phyloP scores from a whole-genome alignment of 2,797 vertebrate species.

The Poeciliopsis paucimaculata region DNA sequence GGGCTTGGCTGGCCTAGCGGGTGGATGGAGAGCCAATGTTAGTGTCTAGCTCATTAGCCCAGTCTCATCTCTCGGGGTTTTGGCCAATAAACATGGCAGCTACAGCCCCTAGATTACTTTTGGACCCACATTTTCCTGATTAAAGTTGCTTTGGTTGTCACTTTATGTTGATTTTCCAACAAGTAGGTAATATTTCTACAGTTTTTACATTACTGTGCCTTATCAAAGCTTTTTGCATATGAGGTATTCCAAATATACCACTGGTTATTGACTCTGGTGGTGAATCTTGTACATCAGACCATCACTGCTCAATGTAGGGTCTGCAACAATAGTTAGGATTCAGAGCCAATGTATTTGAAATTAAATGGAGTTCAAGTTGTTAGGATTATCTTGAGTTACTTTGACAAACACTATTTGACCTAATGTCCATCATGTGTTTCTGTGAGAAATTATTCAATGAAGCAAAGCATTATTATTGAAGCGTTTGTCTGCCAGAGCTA shows the following conservation, averaged over 20 bases:
- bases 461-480: background rate
- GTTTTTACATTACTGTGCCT: slow-evolving; percentile 17
- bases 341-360: background rate
- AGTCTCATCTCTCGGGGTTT: slow-evolving; percentile 81
- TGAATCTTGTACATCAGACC: slow-evolving; percentile 1
- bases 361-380: background rate
- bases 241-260: slow-evolving; percentile 26
- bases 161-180: slow-evolving; percentile 62
- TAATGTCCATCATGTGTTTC: background rate
- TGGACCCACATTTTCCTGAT: slow-evolving; percentile 61
- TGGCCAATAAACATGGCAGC: slow-evolving; percentile 87
- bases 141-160: slow-evolving; percentile 77
- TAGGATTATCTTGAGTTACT: background rate
- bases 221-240: slow-evolving; percentile 17
- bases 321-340: background rate
- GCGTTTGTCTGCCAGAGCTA: background rate
- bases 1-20: slow-evolving; percentile 65
- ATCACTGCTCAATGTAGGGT: background rate
- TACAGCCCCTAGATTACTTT: slow-evolving; percentile 87
- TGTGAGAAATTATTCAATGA: background rate
- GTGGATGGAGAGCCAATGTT: slow-evolving; percentile 66
- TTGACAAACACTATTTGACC: background rate
- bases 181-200: slow-evolving; percentile 39
- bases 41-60: slow-evolving; percentile 77
- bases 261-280: background rate